A percentile compares a stretch with the other conserved stretches of the same genome.
These are phyloP conservation scores for Phymastichus coffea DNA, from an alignment of 1,140 invertebrate species.

Conservation along the genomic window DNA sequence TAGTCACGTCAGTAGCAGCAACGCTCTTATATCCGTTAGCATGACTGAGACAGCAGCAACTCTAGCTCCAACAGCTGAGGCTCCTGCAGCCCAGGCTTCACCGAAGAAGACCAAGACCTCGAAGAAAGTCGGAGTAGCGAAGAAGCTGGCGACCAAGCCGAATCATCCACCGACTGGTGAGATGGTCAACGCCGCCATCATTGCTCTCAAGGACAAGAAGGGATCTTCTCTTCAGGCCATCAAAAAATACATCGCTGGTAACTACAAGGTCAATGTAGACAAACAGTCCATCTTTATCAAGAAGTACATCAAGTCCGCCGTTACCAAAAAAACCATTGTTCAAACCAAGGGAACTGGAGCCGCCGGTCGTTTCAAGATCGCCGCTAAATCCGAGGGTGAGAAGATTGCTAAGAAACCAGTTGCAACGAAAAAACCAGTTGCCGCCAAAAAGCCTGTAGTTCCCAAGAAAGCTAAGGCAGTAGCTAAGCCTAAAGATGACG, in stretches of 20 bases:
- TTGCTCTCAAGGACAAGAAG: slow-evolving; percentile 60
- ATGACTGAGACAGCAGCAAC: not conserved
- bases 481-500: not conserved
- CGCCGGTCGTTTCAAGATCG: not conserved
- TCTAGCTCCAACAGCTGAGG: not conserved
- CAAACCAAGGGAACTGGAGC: slow-evolving; percentile 52
- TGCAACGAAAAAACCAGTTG: not conserved
- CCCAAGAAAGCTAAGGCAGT: not conserved
- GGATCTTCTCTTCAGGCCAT: slow-evolving; percentile 64
- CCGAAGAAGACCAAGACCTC: slow-evolving; percentile 1
- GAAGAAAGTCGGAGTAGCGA: not conserved
- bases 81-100: not conserved
- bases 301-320: slow-evolving; percentile 61
- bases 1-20: not conserved
- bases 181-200: slow-evolving; percentile 63
- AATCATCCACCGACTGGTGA: slow-evolving; percentile 56
- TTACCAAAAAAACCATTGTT: slow-evolving; percentile 56
- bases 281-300: slow-evolving; percentile 63
- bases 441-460: not conserved
- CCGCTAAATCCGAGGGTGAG: not conserved
- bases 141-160: slow-evolving; percentile 40
- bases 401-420: not conserved
- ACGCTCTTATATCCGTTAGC: too few relatives aligned
- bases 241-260: slow-evolving; percentile 63
- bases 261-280: slow-evolving; percentile 61